A percentile compares a stretch with the other conserved stretches of the same genome.
These are phyloP conservation scores for Mesaphorura yosii DNA, from an alignment of 1,140 invertebrate species.

Conservation along the genomic window DNA sequence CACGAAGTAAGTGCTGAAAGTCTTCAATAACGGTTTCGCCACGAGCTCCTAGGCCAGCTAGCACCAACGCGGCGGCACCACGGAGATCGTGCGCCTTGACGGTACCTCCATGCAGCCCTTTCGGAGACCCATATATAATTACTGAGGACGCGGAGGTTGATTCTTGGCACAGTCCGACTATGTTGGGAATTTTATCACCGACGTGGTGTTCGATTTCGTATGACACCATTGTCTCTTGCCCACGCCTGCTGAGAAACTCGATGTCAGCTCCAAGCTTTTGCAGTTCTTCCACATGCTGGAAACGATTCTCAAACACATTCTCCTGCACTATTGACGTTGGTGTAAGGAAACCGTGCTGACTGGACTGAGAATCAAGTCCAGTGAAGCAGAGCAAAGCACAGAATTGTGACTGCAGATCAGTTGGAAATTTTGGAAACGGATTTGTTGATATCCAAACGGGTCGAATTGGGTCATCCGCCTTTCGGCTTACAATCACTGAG, in stretches of 20 bases:
- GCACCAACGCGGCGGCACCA: slow-evolving; percentile 32
- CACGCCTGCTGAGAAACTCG: neutral
- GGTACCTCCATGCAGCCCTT: slow-evolving; percentile 29
- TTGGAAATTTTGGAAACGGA: slow-evolving; percentile 34
- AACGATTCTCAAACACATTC: slow-evolving; percentile 34
- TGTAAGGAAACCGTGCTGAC: slow-evolving; percentile 1
- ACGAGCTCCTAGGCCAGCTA: slow-evolving; percentile 31
- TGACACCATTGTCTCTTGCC: no score
- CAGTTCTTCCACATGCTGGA: slow-evolving; percentile 32
- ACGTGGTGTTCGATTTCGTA: no score
- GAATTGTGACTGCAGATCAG: slow-evolving; percentile 34
- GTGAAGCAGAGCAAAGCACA: slow-evolving; percentile 19
- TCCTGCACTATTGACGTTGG: no score
- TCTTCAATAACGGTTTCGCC: slow-evolving; percentile 31
- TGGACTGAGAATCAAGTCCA: slow-evolving; percentile 32
- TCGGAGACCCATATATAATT: slow-evolving; percentile 27
- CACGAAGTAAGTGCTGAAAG: slow-evolving; percentile 34
- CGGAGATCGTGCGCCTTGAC: slow-evolving; percentile 34
- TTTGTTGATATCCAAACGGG: slow-evolving; percentile 29
- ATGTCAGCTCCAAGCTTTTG: slow-evolving; percentile 31
- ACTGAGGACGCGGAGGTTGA: slow-evolving; percentile 8
- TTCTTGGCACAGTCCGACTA: neutral
- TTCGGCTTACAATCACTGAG: neutral
- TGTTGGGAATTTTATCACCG: no score
- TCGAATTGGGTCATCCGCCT: slow-evolving; percentile 1